Percentiles rank a stretch among this genome's conserved stretches.
These are phyloP conservation scores for Mastacembelus armatus DNA, from an alignment of 2,797 vertebrate genomes.

Conservation along the genomic window DNA sequence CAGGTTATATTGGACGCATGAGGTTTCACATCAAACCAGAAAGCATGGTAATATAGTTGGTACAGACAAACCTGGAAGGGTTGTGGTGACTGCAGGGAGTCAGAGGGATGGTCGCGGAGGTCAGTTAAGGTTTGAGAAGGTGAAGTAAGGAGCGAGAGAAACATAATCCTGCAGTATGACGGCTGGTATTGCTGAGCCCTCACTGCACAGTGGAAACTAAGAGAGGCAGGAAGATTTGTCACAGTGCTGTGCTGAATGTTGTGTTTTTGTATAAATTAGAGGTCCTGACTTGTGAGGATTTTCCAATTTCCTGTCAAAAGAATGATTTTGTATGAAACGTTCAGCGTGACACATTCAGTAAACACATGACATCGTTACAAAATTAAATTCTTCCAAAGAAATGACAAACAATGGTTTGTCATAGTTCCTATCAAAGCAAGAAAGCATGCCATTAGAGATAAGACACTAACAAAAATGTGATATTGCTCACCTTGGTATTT, in stretches of 20 bases:
- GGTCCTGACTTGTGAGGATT: conserved; percentile 27
- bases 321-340: conserved; percentile 30
- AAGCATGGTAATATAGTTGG: conserved; percentile 61
- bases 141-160: conserved; percentile 52
- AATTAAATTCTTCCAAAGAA: conserved; percentile 40
- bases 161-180: conserved; percentile 31
- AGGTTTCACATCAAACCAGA: conserved; percentile 72
- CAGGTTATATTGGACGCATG: conserved; percentile 55
- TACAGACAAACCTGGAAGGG: conserved; percentile 57
- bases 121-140: conserved; percentile 53
- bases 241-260: conserved; percentile 33
- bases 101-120: conserved; percentile 26
- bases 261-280: conserved; percentile 30
- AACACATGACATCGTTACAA: conserved; percentile 37
- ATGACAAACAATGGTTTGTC: conserved; percentile 6
- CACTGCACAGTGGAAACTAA: conserved; percentile 1
- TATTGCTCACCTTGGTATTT: conserved; percentile 16
- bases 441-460: conserved; percentile 26
- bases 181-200: conserved; percentile 24
- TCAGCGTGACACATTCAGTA: conserved; percentile 8
- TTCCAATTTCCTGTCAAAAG: conserved; percentile 55
- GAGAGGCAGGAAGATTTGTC: conserved; percentile 28
- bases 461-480: background rate
- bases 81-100: conserved; percentile 50
- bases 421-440: conserved; percentile 15